These are phyloP conservation scores for Sanderia malayensis DNA, from an alignment of 30 jellyfish, hydroid and myxozoan genomes.

Conservation along the genomic window DNA sequence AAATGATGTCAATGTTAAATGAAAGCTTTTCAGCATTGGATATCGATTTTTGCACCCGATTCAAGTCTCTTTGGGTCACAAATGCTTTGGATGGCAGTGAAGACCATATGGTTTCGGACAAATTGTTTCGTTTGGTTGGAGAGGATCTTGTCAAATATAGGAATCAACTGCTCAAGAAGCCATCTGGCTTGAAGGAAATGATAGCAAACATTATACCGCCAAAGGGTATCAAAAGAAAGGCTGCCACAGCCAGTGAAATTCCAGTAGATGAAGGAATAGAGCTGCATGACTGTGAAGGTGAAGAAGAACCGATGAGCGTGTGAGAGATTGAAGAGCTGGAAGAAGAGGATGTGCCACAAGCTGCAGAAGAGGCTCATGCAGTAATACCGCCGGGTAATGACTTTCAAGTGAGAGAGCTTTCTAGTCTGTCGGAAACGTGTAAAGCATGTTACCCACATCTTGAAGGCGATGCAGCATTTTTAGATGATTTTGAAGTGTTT, in stretches of 20 bases:
- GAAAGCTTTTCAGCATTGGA: conserved; percentile 9
- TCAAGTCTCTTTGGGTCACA: conserved; percentile 34
- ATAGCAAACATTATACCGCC: conserved; percentile 22
- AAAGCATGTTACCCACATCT: background rate
- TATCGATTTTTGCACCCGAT: conserved; percentile 18
- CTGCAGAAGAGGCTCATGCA: background rate
- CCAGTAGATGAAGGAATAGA: background rate
- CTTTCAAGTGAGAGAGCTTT: too few relatives aligned
- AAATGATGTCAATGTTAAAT: conserved; percentile 38
- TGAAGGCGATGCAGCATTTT: background rate
- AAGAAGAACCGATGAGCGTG: background rate
- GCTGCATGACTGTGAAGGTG: background rate
- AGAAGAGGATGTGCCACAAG: background rate
- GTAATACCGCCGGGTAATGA: background rate
- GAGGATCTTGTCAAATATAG: conserved; percentile 36
- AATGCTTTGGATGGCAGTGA: conserved; percentile 27
- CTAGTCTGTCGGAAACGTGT: too few relatives aligned
- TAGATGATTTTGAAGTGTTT: background rate
- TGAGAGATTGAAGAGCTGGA: background rate
- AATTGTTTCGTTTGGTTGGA: conserved; percentile 39
- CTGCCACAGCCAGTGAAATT: too few relatives aligned
- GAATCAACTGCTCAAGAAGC: conserved; percentile 7
- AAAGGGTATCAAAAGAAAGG: conserved; percentile 23
- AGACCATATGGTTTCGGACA: conserved; percentile 33
- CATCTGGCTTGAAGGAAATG: conserved; percentile 20